These are phyloP conservation scores for Pangasius macronema DNA, from an alignment of 2,797 vertebrate species.

Conservation along the genomic window DNA sequence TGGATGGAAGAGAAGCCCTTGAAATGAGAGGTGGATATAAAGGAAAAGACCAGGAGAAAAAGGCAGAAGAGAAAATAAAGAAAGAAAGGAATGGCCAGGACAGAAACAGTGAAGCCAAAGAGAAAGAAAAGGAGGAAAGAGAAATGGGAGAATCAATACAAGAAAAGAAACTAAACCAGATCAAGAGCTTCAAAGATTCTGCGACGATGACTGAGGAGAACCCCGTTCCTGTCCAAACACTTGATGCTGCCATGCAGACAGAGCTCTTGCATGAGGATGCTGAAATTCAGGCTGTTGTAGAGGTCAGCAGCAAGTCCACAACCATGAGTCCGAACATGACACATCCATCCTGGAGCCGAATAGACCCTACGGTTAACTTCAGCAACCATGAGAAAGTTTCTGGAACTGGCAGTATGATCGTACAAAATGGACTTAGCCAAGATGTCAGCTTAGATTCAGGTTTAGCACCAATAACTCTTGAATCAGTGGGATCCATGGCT, in stretches of 20 bases:
- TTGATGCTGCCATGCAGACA: slow-evolving; percentile 46
- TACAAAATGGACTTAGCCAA: slow-evolving; percentile 19
- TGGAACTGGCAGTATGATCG: not conserved
- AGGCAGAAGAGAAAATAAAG: slow-evolving; percentile 32
- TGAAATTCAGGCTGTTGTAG: slow-evolving; percentile 77
- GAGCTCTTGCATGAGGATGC: slow-evolving; percentile 71
- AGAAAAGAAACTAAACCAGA: not conserved
- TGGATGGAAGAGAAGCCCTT: not conserved
- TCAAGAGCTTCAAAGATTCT: slow-evolving; percentile 70
- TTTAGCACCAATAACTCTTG: not conserved
- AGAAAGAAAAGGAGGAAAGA: not conserved
- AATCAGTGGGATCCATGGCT: slow-evolving; percentile 20
- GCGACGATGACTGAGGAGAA: slow-evolving; percentile 75
- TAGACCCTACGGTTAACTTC: not conserved
- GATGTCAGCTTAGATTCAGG: slow-evolving; percentile 10
- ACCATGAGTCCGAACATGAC: slow-evolving; percentile 80
- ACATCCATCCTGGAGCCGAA: slow-evolving; percentile 55
- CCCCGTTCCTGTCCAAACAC: not conserved
- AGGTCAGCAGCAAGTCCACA: slow-evolving; percentile 71
- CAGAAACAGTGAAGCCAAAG: not conserved
- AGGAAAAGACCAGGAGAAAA: slow-evolving; percentile 10
- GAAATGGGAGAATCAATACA: not conserved
- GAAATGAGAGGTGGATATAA: not conserved
- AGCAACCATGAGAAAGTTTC: not conserved
- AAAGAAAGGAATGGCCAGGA: not conserved